Evolutionary conservation across 2,797 vertebrate species (phyloP).

Genomic region (Simalia tracyae): DNA sequence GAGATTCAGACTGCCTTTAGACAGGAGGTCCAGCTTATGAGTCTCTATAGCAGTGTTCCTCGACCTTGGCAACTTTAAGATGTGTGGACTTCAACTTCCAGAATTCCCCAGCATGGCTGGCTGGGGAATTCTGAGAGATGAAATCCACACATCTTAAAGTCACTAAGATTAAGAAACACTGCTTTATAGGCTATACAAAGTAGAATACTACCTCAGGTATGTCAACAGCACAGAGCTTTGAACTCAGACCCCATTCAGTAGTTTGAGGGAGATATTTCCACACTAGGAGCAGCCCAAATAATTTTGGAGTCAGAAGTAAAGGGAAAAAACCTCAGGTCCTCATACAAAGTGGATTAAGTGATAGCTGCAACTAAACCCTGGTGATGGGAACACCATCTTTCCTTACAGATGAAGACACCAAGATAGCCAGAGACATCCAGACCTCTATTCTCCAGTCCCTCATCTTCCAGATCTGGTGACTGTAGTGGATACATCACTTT

Average conservation of each 20-base stretch:
- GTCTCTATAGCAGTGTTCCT: background rate
- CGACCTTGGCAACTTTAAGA: too few species aligned
- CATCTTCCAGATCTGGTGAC: background rate
- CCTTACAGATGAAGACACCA: background rate
- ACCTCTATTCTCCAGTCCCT: background rate
- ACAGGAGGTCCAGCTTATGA: background rate
- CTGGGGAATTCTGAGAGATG: too few species aligned
- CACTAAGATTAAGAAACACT: too few species aligned
- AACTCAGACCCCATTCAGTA: background rate
- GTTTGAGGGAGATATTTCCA: background rate
- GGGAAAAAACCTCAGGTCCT: background rate
- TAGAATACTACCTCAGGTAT: background rate
- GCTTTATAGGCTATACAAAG: background rate
- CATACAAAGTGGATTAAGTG: background rate
- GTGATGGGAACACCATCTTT: background rate
- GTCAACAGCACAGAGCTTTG: background rate
- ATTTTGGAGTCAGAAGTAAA: background rate
- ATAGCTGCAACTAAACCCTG: background rate
- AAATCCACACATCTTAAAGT: too few species aligned
- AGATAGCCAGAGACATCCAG: background rate
- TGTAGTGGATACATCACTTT: background rate
- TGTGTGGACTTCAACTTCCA: too few species aligned
- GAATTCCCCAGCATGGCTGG: too few species aligned
- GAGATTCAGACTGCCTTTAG: background rate
- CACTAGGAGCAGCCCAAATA: background rate